These are phyloP conservation scores for Molossus molossus DNA, from an alignment of 2,797 vertebrate genomes.

Conservation along the genomic window DNA sequence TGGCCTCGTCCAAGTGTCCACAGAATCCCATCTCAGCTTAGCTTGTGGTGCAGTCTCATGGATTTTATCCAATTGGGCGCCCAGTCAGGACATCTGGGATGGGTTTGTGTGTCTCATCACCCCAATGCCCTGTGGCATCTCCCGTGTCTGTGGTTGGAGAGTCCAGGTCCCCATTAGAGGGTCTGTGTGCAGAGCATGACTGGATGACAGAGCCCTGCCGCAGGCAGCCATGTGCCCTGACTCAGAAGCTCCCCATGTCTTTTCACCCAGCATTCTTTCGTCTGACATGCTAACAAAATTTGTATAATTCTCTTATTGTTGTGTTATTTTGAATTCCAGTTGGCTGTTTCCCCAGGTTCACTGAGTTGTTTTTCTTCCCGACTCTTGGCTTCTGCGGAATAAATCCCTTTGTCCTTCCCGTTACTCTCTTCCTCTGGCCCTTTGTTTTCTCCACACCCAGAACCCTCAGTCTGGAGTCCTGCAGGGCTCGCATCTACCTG, in stretches of 20 bases:
- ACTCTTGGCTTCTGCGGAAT: neutral
- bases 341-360: slow-evolving; percentile 12
- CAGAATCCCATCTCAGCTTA: neutral
- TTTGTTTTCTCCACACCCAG: slow-evolving; percentile 1
- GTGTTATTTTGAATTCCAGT: neutral
- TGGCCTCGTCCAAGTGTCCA: too few relatives aligned
- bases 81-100: neutral
- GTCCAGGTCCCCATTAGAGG: too few relatives aligned
- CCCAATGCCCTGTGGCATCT: neutral
- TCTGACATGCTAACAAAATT: neutral
- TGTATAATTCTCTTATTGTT: neutral
- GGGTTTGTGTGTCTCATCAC: neutral
- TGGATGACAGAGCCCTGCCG: neutral
- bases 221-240: neutral
- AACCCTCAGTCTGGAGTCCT: neutral
- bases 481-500: neutral
- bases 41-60: neutral
- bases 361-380: neutral
- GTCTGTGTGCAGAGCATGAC: neutral
- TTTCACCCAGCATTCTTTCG: neutral
- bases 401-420: slow-evolving; percentile 21
- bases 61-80: neutral
- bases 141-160: neutral
- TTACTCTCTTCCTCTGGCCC: slow-evolving; percentile 44
- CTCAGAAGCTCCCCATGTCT: neutral